These are phyloP conservation scores for Colius striatus DNA, from an alignment of 2,113 vertebrate genomes.

Conservation along the genomic window DNA sequence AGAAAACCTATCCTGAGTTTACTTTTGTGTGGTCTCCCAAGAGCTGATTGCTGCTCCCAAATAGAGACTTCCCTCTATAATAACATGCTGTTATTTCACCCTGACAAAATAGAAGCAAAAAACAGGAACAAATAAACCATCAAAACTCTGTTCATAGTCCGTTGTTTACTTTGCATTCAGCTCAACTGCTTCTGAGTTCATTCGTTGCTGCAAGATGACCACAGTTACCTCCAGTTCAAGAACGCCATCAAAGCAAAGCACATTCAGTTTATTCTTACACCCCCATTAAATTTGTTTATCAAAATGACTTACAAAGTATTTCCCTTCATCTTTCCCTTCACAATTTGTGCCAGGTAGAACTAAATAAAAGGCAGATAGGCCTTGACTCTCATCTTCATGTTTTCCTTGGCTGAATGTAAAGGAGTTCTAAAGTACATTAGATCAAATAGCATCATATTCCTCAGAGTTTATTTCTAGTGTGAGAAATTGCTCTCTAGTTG, in stretches of 20 bases:
- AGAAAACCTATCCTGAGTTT: not conserved
- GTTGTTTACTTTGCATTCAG: not conserved
- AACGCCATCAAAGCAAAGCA: not conserved
- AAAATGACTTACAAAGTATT: not conserved
- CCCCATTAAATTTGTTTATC: not conserved
- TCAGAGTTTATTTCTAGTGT: not conserved
- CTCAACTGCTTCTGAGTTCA: not conserved
- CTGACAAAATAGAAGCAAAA: not conserved
- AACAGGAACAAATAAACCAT: accelerated
- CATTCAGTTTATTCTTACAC: not conserved
- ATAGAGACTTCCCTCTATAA: not conserved
- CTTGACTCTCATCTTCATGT: not conserved
- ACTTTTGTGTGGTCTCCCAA: not conserved
- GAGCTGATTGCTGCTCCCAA: not conserved
- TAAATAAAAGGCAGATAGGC: not conserved
- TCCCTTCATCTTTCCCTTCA: not conserved
- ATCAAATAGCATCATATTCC: not conserved
- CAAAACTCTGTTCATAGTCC: not conserved
- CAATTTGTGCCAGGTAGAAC: not conserved
- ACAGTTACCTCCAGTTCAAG: not conserved
- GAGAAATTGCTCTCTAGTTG: not conserved
- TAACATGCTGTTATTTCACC: not conserved
- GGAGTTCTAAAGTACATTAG: not conserved
- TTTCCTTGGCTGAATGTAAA: not conserved
- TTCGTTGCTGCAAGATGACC: not conserved